Conservation (phyloP, 2,113 vertebrate genomes). For the Odontesthes bonariensis region DNA sequence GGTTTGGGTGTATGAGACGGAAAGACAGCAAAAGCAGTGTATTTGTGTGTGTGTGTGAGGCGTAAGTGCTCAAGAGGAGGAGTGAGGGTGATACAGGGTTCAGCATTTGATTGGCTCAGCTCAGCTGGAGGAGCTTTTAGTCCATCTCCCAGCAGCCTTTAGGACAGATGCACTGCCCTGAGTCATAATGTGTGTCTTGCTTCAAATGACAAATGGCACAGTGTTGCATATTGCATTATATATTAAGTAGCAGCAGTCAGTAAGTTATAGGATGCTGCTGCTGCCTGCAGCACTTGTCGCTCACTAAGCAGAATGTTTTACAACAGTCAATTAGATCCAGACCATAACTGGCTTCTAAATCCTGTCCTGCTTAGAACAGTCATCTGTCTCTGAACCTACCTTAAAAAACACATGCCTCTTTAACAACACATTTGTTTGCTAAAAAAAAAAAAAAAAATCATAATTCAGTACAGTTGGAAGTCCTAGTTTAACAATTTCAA, state of each 20-base stretch:
- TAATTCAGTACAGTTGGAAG: background rate
- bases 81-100: slow-evolving; percentile 83
- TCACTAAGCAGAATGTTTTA: slow-evolving; percentile 76
- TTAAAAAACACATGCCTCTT: slow-evolving; percentile 5
- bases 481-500: no score
- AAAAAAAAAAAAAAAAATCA: background rate
- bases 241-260: slow-evolving; percentile 97
- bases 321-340: slow-evolving; percentile 77
- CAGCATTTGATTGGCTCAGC: slow-evolving; percentile 88
- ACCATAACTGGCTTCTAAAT: slow-evolving; percentile 72
- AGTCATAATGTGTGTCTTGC: slow-evolving; percentile 96
- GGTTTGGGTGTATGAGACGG: slow-evolving; percentile 6
- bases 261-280: slow-evolving; percentile 95
- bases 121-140: slow-evolving; percentile 97
- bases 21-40: slow-evolving; percentile 7
- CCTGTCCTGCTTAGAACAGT: slow-evolving; percentile 47
- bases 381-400: slow-evolving; percentile 25
- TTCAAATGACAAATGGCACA: slow-evolving; percentile 97
- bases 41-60: slow-evolving; percentile 24
- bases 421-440: background rate
- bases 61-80: slow-evolving; percentile 52
- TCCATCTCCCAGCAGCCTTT: slow-evolving; percentile 91
- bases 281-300: slow-evolving; percentile 79
- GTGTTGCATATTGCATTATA: slow-evolving; percentile 98
- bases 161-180: slow-evolving; percentile 98